Conservation (phyloP, 2,113 vertebrate genomes). For the Phrynosoma blainvillii region DNA sequence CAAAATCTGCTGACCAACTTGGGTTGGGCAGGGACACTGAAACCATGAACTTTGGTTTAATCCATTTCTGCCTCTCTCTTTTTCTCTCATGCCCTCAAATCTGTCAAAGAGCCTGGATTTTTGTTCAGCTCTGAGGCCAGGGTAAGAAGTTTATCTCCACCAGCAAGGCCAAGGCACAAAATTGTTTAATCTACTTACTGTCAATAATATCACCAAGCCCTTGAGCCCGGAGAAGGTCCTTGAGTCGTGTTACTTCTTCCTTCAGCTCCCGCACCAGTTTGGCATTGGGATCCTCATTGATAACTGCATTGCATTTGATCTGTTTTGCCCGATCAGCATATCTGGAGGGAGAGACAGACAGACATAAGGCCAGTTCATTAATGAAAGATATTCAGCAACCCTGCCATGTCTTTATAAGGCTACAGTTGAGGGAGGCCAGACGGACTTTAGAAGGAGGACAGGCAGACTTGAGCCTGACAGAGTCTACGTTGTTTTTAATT, state of each 20-base stretch:
- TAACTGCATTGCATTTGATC: constrained; percentile 98
- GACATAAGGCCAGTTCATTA: not conserved
- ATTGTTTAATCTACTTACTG: constrained; percentile 84
- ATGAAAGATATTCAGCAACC: not conserved
- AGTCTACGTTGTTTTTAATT: not conserved
- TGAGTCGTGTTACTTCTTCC: constrained; percentile 93
- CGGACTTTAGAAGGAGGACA: not conserved
- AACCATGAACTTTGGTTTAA: not conserved
- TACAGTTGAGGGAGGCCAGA: too few relatives aligned
- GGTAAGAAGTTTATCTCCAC: constrained; percentile 7
- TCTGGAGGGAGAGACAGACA: constrained; percentile 67
- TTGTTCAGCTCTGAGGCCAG: not conserved
- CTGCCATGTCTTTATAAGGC: not conserved
- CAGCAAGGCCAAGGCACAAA: not conserved
- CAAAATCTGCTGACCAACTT: not conserved
- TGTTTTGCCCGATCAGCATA: constrained; percentile 98
- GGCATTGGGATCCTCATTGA: constrained; percentile 98
- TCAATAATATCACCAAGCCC: constrained; percentile 97
- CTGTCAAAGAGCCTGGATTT: not conserved
- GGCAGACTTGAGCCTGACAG: not conserved
- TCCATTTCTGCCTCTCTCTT: not conserved
- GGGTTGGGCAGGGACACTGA: not conserved
- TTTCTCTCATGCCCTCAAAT: not conserved
- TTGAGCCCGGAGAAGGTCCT: constrained; percentile 94
- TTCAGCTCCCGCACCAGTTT: constrained; percentile 97